Evolutionary conservation across 2,888 invertebrate genomes (phyloP).

Genomic region (Heteropelma amictum): DNA sequence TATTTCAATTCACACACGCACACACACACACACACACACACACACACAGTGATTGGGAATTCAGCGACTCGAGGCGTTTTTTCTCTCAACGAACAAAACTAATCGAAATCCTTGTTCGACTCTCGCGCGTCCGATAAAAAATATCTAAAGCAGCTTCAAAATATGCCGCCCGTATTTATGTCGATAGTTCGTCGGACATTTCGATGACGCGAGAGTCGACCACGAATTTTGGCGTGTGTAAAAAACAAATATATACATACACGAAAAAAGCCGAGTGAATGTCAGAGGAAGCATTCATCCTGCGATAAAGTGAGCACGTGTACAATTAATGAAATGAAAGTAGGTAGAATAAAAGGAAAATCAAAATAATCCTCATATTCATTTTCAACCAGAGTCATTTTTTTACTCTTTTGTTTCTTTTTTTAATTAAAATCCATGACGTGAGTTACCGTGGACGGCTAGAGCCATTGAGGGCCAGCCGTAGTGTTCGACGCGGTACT

Average conservation of each 20-base stretch:
- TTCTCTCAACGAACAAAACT: constrained; percentile 6
- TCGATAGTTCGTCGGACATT: not conserved
- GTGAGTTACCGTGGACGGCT: constrained; percentile 78
- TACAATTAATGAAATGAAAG: constrained; percentile 21
- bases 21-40: not conserved
- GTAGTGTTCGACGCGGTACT: constrained; percentile 67
- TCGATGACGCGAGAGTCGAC: not conserved
- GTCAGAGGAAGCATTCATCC: constrained; percentile 33
- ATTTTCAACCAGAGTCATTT: constrained; percentile 4
- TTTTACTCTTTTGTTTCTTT: constrained; percentile 46
- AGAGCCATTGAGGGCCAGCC: constrained; percentile 77
- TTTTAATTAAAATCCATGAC: constrained; percentile 76
- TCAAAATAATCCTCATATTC: not conserved
- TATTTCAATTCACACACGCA: not conserved
- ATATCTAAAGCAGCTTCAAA: no score
- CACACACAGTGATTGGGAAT: constrained; percentile 20
- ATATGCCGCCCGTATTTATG: not conserved
- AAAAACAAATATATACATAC: constrained; percentile 16
- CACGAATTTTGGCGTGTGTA: not conserved
- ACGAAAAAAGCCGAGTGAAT: constrained; percentile 36
- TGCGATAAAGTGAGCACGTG: constrained; percentile 40
- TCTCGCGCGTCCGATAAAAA: no score
- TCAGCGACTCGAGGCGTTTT: not conserved
- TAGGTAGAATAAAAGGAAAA: not conserved
- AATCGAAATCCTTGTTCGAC: constrained; percentile 13